Evolutionary conservation across 2,888 invertebrate species (phyloP).

Genomic region (Tenthredo mesomela): DNA sequence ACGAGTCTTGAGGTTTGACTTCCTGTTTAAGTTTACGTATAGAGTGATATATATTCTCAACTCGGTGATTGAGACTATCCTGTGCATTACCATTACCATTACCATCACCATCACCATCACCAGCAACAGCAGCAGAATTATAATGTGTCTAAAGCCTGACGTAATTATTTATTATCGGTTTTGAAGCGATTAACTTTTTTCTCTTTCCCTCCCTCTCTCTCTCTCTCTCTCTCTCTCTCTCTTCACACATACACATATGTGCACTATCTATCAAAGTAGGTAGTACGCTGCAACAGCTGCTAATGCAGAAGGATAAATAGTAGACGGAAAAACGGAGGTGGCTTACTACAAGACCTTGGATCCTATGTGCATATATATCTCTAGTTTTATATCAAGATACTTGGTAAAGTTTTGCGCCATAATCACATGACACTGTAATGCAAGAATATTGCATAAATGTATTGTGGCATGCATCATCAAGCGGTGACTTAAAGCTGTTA

Average conservation of each 20-base stretch:
- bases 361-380: neutral
- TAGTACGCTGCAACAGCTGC: neutral
- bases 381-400: neutral
- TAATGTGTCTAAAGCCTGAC: neutral
- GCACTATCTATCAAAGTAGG: neutral
- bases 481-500: neutral
- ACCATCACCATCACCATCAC: neutral
- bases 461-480: neutral
- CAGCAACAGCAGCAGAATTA: neutral
- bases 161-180: constrained; percentile 35
- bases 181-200: neutral
- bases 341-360: neutral
- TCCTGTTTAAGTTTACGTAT: neutral
- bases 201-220: neutral
- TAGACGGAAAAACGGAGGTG: neutral
- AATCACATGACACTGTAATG: too few species aligned
- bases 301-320: constrained; percentile 10
- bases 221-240: neutral
- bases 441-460: neutral
- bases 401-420: too few species aligned
- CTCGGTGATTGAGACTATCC: neutral
- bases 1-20: neutral
- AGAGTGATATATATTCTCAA: neutral
- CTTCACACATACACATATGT: neutral
- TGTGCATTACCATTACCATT: neutral